Evolutionary conservation across 2,888 invertebrate genomes (phyloP).

Genomic region (Cenopis cana): DNA sequence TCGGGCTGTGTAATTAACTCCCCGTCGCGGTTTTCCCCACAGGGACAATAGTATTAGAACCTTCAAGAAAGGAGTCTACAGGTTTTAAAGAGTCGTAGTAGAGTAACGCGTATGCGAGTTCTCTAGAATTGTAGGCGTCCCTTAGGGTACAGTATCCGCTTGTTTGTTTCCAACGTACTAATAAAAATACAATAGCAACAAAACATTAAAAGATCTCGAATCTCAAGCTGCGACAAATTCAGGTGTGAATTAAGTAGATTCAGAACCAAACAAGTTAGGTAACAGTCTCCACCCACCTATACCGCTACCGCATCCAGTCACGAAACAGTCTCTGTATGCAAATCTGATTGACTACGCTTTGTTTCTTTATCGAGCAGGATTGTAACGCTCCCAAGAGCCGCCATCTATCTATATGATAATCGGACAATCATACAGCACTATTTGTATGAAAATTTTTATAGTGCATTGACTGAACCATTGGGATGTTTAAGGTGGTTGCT

Average conservation of each 20-base stretch:
- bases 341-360: constrained; percentile 44
- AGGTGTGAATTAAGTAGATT: background rate
- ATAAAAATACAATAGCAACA: background rate
- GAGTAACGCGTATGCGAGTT: too few relatives aligned
- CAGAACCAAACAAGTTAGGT: background rate
- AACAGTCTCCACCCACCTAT: background rate
- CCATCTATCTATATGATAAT: constrained; percentile 69
- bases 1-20: too few relatives aligned
- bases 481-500: constrained; percentile 29
- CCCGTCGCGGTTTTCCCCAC: too few relatives aligned
- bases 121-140: too few relatives aligned
- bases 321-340: constrained; percentile 38
- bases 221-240: background rate
- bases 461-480: constrained; percentile 44
- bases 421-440: constrained; percentile 62
- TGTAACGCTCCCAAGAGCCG: constrained; percentile 38
- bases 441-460: constrained; percentile 68
- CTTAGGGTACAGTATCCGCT: too few relatives aligned
- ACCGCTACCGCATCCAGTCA: constrained; percentile 18
- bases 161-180: background rate
- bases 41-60: too few relatives aligned
- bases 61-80: too few relatives aligned
- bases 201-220: background rate
- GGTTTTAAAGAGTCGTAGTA: too few relatives aligned
- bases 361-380: constrained; percentile 41